Percentiles rank a stretch among this genome's conserved stretches.
Evolutionary conservation across 2,888 invertebrate genomes (phyloP).

Genomic region (Cryptus viduatorius): DNA sequence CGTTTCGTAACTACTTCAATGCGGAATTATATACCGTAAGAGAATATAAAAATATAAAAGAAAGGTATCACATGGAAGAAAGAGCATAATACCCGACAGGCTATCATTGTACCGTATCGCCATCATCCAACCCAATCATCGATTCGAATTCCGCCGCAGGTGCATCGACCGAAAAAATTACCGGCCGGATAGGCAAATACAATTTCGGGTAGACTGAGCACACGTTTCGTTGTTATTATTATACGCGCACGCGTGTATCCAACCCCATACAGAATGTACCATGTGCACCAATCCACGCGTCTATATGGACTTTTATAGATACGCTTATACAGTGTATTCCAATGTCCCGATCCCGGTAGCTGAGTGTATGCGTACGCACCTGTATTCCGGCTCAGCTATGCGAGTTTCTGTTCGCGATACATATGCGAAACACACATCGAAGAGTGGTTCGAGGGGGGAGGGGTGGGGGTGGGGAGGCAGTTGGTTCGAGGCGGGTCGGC

Average conservation of each 20-base stretch:
- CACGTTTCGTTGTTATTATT: slow-evolving; percentile 75
- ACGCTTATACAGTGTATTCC: background rate
- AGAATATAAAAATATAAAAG: background rate
- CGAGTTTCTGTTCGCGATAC: slow-evolving; percentile 35
- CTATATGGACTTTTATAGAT: slow-evolving; percentile 2
- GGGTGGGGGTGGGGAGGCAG: slow-evolving; percentile 44
- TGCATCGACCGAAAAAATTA: slow-evolving; percentile 62
- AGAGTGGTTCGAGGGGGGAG: slow-evolving; percentile 59
- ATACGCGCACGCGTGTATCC: slow-evolving; percentile 59
- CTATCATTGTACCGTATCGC: slow-evolving; percentile 5
- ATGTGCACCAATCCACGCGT: background rate
- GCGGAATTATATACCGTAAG: background rate
- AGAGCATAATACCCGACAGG: slow-evolving; percentile 1
- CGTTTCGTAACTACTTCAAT: background rate
- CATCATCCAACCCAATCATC: slow-evolving; percentile 28
- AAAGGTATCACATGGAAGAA: slow-evolving; percentile 1
- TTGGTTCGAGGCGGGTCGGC: slow-evolving; percentile 72
- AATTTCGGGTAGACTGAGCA: slow-evolving; percentile 75
- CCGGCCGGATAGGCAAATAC: slow-evolving; percentile 65
- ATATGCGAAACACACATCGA: slow-evolving; percentile 13
- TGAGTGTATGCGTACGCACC: slow-evolving; percentile 20
- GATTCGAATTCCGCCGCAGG: slow-evolving; percentile 55
- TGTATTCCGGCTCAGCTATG: slow-evolving; percentile 27
- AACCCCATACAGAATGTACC: slow-evolving; percentile 18
- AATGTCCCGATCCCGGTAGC: slow-evolving; percentile 6